phyloP scores from a whole-genome alignment of 2,888 invertebrate genomes.

The Tipula helvola region DNA sequence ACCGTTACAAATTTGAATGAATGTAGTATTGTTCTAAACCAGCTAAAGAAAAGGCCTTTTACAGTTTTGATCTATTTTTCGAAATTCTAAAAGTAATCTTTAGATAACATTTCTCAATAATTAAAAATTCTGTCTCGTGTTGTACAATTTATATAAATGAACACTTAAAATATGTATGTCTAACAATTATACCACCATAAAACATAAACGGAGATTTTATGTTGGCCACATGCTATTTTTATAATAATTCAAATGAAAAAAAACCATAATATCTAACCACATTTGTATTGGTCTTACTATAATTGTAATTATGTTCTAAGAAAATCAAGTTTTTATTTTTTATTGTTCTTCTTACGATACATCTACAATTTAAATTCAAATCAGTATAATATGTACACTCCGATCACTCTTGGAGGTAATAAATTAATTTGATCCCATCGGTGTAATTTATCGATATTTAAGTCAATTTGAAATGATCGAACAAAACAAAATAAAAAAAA shows the following conservation, averaged over 20 bases:
- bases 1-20: too few relatives aligned
- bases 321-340: neutral
- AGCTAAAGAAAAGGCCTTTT: too few relatives aligned
- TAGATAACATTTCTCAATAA: too few relatives aligned
- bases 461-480: neutral
- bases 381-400: neutral
- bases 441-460: neutral
- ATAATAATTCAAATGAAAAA: neutral
- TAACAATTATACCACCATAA: neutral
- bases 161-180: neutral
- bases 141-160: neutral
- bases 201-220: neutral
- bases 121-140: too few relatives aligned
- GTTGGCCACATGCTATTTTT: neutral
- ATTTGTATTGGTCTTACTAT: neutral
- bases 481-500: neutral
- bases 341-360: neutral
- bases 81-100: too few relatives aligned
- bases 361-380: neutral
- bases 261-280: neutral
- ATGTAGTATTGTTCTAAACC: too few relatives aligned
- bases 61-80: too few relatives aligned
- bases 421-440: neutral
- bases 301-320: neutral
- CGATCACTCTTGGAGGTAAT: neutral